Percentiles rank a stretch among this genome's conserved stretches.
phyloP scores from a whole-genome alignment of 1,140 invertebrate genomes.

The Platyscapa corneri region DNA sequence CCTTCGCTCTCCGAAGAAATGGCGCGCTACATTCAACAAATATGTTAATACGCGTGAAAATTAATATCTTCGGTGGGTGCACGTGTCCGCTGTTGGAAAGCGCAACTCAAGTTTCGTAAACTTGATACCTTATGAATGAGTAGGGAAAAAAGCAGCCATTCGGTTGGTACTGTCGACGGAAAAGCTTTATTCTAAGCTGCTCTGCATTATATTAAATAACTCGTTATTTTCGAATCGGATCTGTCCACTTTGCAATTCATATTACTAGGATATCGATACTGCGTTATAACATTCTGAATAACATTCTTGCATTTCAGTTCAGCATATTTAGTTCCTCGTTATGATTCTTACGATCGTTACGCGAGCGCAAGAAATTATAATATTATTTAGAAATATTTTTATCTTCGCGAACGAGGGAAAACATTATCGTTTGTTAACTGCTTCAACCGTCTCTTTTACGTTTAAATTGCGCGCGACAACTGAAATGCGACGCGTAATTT shows the following conservation, averaged over 20 bases:
- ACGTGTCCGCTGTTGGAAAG: no score
- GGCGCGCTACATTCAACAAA: no score
- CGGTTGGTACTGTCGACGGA: no score
- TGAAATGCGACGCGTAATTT: not conserved
- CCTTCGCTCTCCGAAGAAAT: not conserved
- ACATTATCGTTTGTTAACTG: not conserved
- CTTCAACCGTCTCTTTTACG: not conserved
- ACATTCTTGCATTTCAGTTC: conserved; percentile 9
- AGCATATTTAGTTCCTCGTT: conserved; percentile 22
- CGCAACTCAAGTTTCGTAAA: no score
- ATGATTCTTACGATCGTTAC: not conserved
- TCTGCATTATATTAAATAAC: not conserved
- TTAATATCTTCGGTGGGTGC: no score
- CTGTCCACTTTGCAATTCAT: conserved; percentile 3
- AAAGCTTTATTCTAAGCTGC: not conserved
- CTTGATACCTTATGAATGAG: no score
- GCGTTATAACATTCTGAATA: conserved; percentile 34
- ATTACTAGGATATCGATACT: conserved; percentile 14
- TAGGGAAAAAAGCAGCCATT: no score
- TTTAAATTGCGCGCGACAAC: no score
- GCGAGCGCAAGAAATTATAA: not conserved
- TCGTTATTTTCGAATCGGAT: not conserved
- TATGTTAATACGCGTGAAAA: no score
- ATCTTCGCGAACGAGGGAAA: not conserved
- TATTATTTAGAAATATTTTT: not conserved